Evolutionary conservation across 2,888 invertebrate species (phyloP).

Genomic region (Drosophila koepferae): DNA sequence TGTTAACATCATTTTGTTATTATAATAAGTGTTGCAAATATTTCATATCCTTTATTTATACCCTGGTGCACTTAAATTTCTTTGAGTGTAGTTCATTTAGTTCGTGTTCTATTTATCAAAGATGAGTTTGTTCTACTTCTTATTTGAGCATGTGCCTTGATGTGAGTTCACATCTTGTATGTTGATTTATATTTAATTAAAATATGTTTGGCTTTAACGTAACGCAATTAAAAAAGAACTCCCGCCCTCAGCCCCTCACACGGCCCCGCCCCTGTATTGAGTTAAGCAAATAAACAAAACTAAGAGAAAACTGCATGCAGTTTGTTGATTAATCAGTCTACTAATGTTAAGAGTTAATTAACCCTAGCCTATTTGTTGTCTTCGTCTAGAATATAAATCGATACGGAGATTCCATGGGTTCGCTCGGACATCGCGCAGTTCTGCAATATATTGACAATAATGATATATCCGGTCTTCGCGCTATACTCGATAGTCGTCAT

Average conservation of each 20-base stretch:
- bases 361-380: constrained; percentile 22
- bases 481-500: constrained; percentile 93
- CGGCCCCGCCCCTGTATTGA: constrained; percentile 1
- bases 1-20: not conserved
- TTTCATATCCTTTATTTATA: not conserved
- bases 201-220: constrained; percentile 40
- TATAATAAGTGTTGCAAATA: constrained; percentile 1
- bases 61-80: not conserved
- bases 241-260: not conserved
- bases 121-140: not conserved
- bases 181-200: constrained; percentile 46
- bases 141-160: constrained; percentile 28
- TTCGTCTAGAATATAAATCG: constrained; percentile 91
- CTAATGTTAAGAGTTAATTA: constrained; percentile 12
- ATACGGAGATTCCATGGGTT: constrained; percentile 95
- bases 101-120: constrained; percentile 25
- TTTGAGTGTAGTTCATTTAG: constrained; percentile 15
- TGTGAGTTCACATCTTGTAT: constrained; percentile 31
- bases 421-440: constrained; percentile 93
- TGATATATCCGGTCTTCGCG: constrained; percentile 91
- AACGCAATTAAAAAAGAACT: constrained; percentile 31
- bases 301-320: constrained; percentile 45
- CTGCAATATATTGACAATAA: constrained; percentile 92
- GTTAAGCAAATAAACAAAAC: constrained; percentile 2
- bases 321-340: constrained; percentile 21